Base-by-base conservation (phyloP, 2,113 vertebrate species). In the Anoplopoma fimbria region DNA sequence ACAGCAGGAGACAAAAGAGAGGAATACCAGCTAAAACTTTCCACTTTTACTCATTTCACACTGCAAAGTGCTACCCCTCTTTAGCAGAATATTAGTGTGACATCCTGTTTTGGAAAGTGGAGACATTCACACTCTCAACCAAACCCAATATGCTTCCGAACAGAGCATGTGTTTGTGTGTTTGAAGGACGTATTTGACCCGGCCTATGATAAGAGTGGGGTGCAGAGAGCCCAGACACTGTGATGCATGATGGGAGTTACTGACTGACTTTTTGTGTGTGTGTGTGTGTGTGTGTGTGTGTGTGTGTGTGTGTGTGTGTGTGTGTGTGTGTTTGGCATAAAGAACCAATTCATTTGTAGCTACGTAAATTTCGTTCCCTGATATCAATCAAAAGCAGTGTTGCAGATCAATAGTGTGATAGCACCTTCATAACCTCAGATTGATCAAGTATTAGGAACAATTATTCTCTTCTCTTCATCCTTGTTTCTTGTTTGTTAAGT, bases 161-260 rank as follows among this genome's bases (percentile, higher is more conserved):
- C 13, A 2, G n/a, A 29, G 10, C 23, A 25, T 0, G 0, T 7
- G 9, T 0, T 1, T 21, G 1, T 4, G 3, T 19, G 3, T 14
- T 19, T 51, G 14, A 34, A 27, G 38, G 9, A 17, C 6, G 31
- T n/a, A 34, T 4, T 25, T 36, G 6, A 36, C 14, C 3, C 2
- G 8, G 21, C 1, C 3, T 23, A 14, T 25, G 69, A 25, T 4
- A 19, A 4, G 12, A 27, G 15, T 3, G 0, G 13, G 36, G 36
- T 40, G 23, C 36, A 40, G 14, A 27, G 33, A 57, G 17, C n/a
- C 34, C 34, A 21, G n/a, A 29, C 9, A 33, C 19, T 7, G 17
- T 9, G 36, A 10, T 72, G 55, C 36, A 23, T 31, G 10, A 31
- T 60, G 25, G 36, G 17, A 0, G 29, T 38, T 21, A 34, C 47